Percentiles rank a stretch among this genome's conserved stretches.
These are phyloP conservation scores for Acomys russatus DNA, from an alignment of 2,797 vertebrate genomes.

Conservation along the genomic window DNA sequence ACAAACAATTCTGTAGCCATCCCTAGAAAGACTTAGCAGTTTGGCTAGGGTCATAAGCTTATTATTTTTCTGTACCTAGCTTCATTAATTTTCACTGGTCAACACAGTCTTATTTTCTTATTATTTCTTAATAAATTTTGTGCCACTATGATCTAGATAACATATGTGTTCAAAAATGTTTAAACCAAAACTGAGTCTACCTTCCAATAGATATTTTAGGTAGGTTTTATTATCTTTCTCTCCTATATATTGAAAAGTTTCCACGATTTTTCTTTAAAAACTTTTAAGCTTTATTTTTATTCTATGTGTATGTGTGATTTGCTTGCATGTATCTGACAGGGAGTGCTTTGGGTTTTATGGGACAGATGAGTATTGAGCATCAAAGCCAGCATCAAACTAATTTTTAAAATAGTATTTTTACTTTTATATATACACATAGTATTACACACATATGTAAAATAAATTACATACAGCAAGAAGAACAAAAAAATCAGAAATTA, in stretches of 20 bases:
- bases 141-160: not conserved
- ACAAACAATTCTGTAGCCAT: not conserved
- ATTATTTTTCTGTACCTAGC: not conserved
- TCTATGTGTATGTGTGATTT: not conserved
- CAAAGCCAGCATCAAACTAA: not conserved
- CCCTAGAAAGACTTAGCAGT: not conserved
- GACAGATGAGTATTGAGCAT: not conserved
- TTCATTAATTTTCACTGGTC: not conserved
- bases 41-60: not conserved
- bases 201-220: not conserved
- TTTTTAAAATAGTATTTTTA: too few relatives aligned
- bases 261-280: not conserved
- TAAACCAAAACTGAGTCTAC: not conserved
- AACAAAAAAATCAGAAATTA: too few relatives aligned
- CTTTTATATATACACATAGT: too few relatives aligned
- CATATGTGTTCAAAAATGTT: not conserved
- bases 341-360: not conserved
- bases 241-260: not conserved
- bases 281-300: not conserved
- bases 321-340: too few relatives aligned
- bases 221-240: not conserved
- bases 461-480: too few relatives aligned
- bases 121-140: not conserved
- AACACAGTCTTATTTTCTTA: not conserved
- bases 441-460: too few relatives aligned